These are phyloP conservation scores for Xestia rhomboidea DNA, from an alignment of 2,888 invertebrate genomes.

Conservation along the genomic window DNA sequence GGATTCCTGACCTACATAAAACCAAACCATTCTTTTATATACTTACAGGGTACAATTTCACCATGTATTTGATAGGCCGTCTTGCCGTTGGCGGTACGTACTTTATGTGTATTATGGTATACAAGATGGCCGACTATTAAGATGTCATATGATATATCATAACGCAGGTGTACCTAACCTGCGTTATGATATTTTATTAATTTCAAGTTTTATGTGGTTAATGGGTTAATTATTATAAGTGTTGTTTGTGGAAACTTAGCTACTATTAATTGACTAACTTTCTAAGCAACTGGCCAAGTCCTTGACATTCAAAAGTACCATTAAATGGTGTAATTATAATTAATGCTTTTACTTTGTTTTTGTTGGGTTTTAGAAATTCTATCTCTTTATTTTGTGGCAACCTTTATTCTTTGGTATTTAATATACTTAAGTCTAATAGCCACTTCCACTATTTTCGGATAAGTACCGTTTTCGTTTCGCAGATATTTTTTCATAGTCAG, in stretches of 20 bases:
- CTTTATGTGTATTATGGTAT: not conserved
- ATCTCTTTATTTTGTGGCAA: not conserved
- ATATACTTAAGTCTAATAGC: not conserved
- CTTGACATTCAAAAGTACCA: constrained; percentile 24
- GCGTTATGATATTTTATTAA: constrained; percentile 8
- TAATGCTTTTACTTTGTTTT: constrained; percentile 26
- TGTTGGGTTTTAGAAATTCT: constrained; percentile 5
- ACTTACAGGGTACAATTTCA: not conserved
- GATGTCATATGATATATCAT: constrained; percentile 3
- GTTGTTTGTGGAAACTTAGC: not conserved
- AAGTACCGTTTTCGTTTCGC: not conserved
- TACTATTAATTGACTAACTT: constrained; percentile 15
- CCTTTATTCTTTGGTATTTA: not conserved
- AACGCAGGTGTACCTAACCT: no score
- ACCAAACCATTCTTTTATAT: not conserved
- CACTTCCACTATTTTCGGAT: not conserved
- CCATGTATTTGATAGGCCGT: not conserved
- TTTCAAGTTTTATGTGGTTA: not conserved
- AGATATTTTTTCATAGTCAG: no score
- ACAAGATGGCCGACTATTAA: not conserved
- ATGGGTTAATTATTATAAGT: not conserved
- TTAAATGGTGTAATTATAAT: constrained; percentile 30
- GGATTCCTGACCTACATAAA: not conserved
- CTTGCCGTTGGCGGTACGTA: constrained; percentile 15
- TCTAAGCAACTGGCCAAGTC: not conserved